Evolutionary conservation across 2,888 invertebrate genomes (phyloP).

Genomic region (Tipula unca): DNA sequence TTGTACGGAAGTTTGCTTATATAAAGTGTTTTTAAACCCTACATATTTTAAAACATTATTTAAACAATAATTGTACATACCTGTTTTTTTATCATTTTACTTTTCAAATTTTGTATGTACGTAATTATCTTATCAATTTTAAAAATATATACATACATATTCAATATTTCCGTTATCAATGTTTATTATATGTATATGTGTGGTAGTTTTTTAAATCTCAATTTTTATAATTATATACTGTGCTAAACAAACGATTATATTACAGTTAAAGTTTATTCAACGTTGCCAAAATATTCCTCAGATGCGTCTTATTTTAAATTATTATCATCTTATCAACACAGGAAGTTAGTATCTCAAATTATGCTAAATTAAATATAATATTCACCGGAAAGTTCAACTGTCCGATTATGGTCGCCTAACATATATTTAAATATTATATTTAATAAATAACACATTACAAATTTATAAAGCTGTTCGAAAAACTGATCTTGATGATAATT

Average conservation of each 20-base stretch:
- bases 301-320: not conserved
- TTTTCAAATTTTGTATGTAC: not conserved
- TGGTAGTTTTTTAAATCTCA: not conserved
- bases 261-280: not conserved
- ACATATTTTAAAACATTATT: not conserved
- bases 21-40: not conserved
- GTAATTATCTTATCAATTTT: not conserved
- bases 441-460: not conserved
- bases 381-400: not conserved
- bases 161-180: not conserved
- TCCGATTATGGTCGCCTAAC: not conserved
- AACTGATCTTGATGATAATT: not conserved
- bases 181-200: not conserved
- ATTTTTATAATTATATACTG: not conserved
- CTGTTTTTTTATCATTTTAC: not conserved
- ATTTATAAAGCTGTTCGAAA: not conserved
- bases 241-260: not conserved
- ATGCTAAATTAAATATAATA: not conserved
- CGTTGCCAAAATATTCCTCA: not conserved
- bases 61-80: not conserved
- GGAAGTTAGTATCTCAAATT: not conserved
- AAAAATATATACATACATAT: not conserved
- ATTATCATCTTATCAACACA: not conserved
- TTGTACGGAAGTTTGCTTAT: not conserved
- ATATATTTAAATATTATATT: not conserved